A percentile compares a stretch with the other conserved stretches of the same genome.
These are phyloP conservation scores for Lycia hirtaria DNA, from an alignment of 2,888 invertebrate genomes.

Conservation along the genomic window DNA sequence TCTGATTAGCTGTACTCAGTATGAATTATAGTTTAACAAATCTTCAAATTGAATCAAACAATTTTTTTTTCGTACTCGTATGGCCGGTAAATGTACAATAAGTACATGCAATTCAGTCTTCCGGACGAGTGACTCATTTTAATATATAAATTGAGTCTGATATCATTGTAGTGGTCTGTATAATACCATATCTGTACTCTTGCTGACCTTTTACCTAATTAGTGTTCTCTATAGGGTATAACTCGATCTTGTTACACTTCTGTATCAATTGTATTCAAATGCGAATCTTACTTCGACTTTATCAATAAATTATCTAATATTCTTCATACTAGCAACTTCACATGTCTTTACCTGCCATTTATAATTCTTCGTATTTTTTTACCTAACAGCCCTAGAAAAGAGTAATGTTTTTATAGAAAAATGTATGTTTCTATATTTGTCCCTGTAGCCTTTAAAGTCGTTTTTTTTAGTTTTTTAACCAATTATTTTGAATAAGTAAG, in stretches of 20 bases:
- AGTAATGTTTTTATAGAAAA: no score
- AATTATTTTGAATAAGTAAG: no score
- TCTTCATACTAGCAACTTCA: background rate
- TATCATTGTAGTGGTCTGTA: constrained; percentile 64
- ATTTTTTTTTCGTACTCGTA: constrained; percentile 52
- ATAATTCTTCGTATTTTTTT: no score
- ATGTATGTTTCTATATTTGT: no score
- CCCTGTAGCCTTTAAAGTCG: no score
- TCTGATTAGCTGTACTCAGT: background rate
- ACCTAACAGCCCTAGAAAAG: no score
- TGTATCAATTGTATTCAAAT: constrained; percentile 65
- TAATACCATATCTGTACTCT: constrained; percentile 59
- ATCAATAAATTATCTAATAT: background rate
- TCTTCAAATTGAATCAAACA: constrained; percentile 34
- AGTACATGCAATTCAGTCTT: constrained; percentile 53
- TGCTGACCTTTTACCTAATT: constrained; percentile 68
- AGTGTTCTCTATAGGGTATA: constrained; percentile 58
- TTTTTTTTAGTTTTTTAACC: no score
- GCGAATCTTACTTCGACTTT: constrained; percentile 26
- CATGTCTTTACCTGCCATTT: background rate
- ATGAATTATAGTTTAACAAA: background rate
- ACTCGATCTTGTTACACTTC: constrained; percentile 67
- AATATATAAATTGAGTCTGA: constrained; percentile 77
- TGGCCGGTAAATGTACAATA: constrained; percentile 55
- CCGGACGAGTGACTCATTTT: constrained; percentile 76